phyloP scores from a whole-genome alignment of 2,797 vertebrate genomes.

The Saxicola maurus region DNA sequence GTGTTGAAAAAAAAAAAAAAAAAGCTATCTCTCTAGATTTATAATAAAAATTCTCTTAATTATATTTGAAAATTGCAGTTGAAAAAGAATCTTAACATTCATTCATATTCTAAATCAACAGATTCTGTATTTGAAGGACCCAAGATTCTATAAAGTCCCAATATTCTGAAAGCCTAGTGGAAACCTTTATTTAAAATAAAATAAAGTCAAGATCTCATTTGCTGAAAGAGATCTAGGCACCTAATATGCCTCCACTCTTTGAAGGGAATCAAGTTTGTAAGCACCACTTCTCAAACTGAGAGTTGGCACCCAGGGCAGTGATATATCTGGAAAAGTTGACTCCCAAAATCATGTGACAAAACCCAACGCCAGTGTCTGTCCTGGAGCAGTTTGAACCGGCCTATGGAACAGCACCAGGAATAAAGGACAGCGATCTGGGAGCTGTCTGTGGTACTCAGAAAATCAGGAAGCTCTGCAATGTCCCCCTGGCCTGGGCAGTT shows the following conservation, averaged over 20 bases:
- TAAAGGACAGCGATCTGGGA: accelerated
- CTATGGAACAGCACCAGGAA: background rate
- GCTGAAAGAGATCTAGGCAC: background rate
- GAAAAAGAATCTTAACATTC: background rate
- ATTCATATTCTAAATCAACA: background rate
- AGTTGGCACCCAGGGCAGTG: background rate
- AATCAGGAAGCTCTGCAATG: background rate
- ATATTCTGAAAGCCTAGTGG: background rate
- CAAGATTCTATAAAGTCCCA: background rate
- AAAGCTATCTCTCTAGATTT: background rate
- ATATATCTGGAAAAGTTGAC: background rate
- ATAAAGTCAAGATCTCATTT: background rate
- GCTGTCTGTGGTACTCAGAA: background rate
- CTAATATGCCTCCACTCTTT: background rate
- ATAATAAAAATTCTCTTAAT: background rate
- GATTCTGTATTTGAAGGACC: background rate
- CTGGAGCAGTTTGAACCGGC: background rate
- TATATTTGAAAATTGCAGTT: background rate
- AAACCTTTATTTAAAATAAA: background rate
- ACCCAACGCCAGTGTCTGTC: background rate
- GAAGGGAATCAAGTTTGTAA: background rate
- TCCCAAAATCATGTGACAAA: background rate
- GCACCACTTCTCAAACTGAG: background rate
- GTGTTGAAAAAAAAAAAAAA: background rate
- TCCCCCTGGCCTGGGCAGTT: background rate